Conservation (phyloP, 2,113 vertebrate genomes). For the Accipiter virgatus region DNA sequence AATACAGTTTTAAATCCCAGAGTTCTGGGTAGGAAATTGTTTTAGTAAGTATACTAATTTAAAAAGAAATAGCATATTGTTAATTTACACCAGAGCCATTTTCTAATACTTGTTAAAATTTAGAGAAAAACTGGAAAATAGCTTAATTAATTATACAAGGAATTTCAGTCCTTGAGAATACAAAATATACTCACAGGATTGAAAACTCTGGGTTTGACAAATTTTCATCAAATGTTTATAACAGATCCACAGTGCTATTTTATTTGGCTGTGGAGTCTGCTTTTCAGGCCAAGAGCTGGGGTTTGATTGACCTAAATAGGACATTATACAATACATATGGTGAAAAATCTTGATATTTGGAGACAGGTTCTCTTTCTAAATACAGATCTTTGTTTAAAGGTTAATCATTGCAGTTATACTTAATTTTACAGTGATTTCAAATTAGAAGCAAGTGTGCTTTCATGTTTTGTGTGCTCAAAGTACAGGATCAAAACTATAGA, state of each 20-base stretch:
- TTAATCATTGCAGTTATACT: background rate
- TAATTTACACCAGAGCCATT: background rate
- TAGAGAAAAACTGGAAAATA: background rate
- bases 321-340: background rate
- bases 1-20: background rate
- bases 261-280: background rate
- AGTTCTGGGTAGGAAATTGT: background rate
- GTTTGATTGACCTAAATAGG: background rate
- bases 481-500: background rate
- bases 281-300: background rate
- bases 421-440: background rate
- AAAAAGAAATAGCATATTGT: background rate
- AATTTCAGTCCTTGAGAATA: background rate
- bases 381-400: background rate
- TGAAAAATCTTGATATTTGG: background rate
- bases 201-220: background rate
- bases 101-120: background rate
- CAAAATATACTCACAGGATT: background rate
- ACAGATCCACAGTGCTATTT: background rate
- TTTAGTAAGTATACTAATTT: background rate
- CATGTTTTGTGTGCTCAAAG: background rate
- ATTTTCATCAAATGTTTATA: constrained; percentile 8
- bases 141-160: background rate
- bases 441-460: background rate
- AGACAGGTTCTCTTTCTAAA: background rate